Percentiles rank a stretch among this genome's conserved stretches.
These are phyloP conservation scores for Sinocyclocheilus anshuiensis DNA, from an alignment of 2,113 vertebrate species.

Conservation along the genomic window DNA sequence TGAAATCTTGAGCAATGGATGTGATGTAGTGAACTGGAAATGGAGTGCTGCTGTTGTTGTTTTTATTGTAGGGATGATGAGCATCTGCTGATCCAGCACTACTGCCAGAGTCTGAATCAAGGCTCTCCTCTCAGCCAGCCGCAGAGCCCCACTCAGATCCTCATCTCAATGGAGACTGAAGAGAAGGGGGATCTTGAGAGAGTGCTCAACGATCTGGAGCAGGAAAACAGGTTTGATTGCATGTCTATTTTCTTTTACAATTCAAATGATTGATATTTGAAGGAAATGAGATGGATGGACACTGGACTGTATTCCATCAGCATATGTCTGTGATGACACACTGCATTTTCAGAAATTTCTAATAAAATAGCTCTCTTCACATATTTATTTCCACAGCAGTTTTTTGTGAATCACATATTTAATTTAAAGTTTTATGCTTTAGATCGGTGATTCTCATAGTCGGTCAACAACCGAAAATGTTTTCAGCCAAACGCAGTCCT, in stretches of 20 bases:
- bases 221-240: slow-evolving; percentile 88
- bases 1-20: not conserved
- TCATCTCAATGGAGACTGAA: slow-evolving; percentile 98
- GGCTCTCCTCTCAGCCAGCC: slow-evolving; percentile 92
- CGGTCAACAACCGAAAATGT: not conserved
- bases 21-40: slow-evolving; percentile 12
- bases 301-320: too few species aligned
- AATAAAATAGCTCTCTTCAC: too few species aligned
- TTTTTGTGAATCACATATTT: not conserved
- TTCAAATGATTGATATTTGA: not conserved
- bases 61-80: slow-evolving; percentile 88
- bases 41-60: not conserved
- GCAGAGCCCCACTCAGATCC: slow-evolving; percentile 96
- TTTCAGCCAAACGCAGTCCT: not conserved
- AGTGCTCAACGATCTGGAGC: slow-evolving; percentile 95
- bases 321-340: too few species aligned
- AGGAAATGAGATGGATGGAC: too few species aligned
- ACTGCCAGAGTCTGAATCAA: slow-evolving; percentile 99
- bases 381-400: not conserved
- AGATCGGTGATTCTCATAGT: not conserved
- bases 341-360: not conserved
- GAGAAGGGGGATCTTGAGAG: slow-evolving; percentile 97
- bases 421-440: not conserved
- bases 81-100: slow-evolving; percentile 99
- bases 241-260: not conserved